phyloP scores from a whole-genome alignment of 2,797 vertebrate species.

The Monodelphis domestica region DNA sequence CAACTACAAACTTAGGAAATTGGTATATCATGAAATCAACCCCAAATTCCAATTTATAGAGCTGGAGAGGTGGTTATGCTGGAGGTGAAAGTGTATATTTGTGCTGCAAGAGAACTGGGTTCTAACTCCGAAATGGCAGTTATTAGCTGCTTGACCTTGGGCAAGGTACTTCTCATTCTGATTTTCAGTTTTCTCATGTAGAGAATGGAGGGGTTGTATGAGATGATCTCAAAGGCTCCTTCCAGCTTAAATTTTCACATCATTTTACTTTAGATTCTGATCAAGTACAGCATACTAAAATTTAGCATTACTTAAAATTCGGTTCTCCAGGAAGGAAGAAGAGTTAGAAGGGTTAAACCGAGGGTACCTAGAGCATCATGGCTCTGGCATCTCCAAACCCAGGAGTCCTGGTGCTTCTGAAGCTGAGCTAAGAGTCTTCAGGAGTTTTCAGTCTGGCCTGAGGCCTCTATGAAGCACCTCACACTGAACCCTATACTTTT shows the following conservation, averaged over 20 bases:
- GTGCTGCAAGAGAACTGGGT: slow-evolving; percentile 9
- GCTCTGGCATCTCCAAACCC: not conserved
- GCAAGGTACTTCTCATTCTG: slow-evolving; percentile 26
- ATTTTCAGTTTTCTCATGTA: slow-evolving; percentile 29
- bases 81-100: not conserved
- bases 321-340: too few relatives aligned
- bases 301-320: not conserved
- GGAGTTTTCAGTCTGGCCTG: not conserved
- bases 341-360: not conserved
- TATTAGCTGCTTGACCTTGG: slow-evolving; percentile 1
- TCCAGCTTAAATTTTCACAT: not conserved
- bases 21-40: slow-evolving; percentile 21
- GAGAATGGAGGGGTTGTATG: slow-evolving; percentile 5
- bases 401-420: not conserved
- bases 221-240: not conserved
- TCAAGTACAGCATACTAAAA: not conserved
- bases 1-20: slow-evolving; percentile 22
- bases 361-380: not conserved
- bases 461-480: not conserved
- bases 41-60: slow-evolving; percentile 35
- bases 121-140: slow-evolving; percentile 31
- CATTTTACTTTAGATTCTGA: not conserved
- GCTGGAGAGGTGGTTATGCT: slow-evolving; percentile 20
- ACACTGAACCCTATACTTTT: not conserved
- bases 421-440: not conserved